Evolutionary conservation across 1,140 invertebrate species (phyloP).

Genomic region (Apis dorsata): DNA sequence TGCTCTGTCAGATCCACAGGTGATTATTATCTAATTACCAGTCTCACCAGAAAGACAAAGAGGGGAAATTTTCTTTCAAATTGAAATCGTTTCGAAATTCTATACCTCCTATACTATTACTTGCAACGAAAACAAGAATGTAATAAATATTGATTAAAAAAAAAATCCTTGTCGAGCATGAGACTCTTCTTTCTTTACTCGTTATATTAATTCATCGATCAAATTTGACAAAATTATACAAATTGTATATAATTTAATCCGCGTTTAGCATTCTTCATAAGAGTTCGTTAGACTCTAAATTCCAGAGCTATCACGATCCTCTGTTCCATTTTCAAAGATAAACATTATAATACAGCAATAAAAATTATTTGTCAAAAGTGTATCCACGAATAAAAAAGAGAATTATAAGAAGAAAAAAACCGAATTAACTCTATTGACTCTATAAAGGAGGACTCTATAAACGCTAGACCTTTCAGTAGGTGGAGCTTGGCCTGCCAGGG

Average conservation of each 20-base stretch:
- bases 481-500: conserved; percentile 61
- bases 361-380: neutral
- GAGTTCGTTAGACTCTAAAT: too few relatives aligned
- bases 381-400: neutral
- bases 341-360: neutral
- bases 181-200: neutral
- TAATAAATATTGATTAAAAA: neutral
- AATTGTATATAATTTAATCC: too few relatives aligned
- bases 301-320: too few relatives aligned
- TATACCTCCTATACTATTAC: too few relatives aligned
- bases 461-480: conserved; percentile 57
- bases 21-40: conserved; percentile 20
- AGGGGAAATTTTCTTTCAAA: neutral
- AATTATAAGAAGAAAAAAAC: neutral
- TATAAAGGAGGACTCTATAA: conserved; percentile 47
- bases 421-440: conserved; percentile 34
- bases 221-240: neutral
- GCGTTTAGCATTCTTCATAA: too few relatives aligned
- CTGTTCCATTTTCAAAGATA: neutral
- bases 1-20: neutral
- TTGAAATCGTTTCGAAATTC: conserved; percentile 5
- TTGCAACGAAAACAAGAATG: conserved; percentile 1
- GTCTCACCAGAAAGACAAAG: neutral
- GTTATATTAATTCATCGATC: neutral
- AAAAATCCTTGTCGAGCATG: neutral